A percentile compares a stretch with the other conserved stretches of the same genome.
These are phyloP conservation scores for Micrastur ruficollis DNA, from an alignment of 2,797 vertebrate species.

Conservation along the genomic window DNA sequence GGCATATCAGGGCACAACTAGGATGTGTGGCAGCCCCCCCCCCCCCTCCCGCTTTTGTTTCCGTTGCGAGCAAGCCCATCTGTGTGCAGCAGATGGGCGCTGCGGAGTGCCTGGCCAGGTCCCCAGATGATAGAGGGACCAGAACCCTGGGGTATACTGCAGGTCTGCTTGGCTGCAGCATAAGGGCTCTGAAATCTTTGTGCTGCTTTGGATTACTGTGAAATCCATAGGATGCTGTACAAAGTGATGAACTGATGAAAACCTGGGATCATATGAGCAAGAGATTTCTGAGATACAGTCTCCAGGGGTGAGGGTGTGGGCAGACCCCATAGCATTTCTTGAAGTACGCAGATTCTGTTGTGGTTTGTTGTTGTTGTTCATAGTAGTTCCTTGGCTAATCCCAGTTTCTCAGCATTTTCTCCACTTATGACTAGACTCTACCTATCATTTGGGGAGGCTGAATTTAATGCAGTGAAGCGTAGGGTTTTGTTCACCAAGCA, in stretches of 20 bases:
- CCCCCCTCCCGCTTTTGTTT: conserved; percentile 18
- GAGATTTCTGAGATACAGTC: background rate
- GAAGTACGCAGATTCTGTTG: background rate
- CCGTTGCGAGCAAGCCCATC: conserved; percentile 47
- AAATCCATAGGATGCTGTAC: background rate
- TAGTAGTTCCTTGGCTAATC: background rate
- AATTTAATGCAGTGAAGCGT: background rate
- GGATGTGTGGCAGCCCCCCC: conserved; percentile 1
- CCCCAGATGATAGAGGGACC: conserved; percentile 33
- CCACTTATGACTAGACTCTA: background rate
- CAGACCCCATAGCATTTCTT: background rate
- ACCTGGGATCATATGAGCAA: background rate
- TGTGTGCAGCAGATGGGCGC: conserved; percentile 57
- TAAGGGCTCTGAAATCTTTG: background rate
- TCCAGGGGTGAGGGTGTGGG: background rate
- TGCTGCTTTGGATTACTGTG: background rate
- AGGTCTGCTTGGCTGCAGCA: background rate
- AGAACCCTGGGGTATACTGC: background rate
- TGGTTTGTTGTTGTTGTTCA: background rate
- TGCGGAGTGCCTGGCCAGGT: conserved; percentile 28
- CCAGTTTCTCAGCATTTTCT: background rate
- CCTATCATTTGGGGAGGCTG: background rate
- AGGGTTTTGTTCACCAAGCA: background rate
- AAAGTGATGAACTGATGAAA: background rate
- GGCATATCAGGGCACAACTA: conserved; percentile 35